Conservation (phyloP, 2,797 vertebrate genomes). For the Argentina silus region DNA sequence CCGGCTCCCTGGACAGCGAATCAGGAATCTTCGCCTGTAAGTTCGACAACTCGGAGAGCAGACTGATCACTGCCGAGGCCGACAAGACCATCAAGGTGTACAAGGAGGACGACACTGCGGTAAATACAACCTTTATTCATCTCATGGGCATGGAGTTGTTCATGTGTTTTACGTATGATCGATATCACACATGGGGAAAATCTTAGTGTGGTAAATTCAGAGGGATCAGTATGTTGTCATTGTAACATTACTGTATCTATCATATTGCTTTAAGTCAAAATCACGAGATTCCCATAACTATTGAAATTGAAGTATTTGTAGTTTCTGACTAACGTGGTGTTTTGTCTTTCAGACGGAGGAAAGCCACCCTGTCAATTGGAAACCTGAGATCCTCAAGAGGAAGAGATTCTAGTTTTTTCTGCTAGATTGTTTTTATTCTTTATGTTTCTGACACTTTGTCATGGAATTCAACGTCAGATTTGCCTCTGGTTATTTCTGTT, state of each 20-base stretch:
- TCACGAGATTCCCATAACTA: background rate
- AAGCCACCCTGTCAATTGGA: slow-evolving; percentile 97
- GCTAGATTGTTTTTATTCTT: slow-evolving; percentile 33
- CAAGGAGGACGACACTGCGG: slow-evolving; percentile 94
- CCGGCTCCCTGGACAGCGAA: slow-evolving; percentile 97
- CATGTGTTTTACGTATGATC: too few species aligned
- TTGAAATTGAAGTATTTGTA: background rate
- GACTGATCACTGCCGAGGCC: slow-evolving; percentile 94
- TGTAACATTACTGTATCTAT: too few species aligned
- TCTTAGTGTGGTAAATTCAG: too few species aligned
- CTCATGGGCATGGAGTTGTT: too few species aligned
- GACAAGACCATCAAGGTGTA: slow-evolving; percentile 99
- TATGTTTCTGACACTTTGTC: too few species aligned
- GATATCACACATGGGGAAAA: too few species aligned
- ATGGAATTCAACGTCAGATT: slow-evolving; percentile 3
- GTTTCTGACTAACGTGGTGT: background rate
- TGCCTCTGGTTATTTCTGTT: slow-evolving; percentile 33
- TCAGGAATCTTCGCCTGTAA: slow-evolving; percentile 96
- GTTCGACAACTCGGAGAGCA: slow-evolving; percentile 94
- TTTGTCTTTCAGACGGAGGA: slow-evolving; percentile 89
- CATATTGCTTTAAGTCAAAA: too few species aligned
- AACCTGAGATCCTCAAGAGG: slow-evolving; percentile 98
- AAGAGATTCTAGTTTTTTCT: slow-evolving; percentile 87
- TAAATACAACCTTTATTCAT: slow-evolving; percentile 60
- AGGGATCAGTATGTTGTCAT: too few species aligned